A percentile compares a stretch with the other conserved stretches of the same genome.
Conservation (phyloP, 30 jellyfish, hydroid and myxozoan genomes). For the Cassiopea andromeda region DNA sequence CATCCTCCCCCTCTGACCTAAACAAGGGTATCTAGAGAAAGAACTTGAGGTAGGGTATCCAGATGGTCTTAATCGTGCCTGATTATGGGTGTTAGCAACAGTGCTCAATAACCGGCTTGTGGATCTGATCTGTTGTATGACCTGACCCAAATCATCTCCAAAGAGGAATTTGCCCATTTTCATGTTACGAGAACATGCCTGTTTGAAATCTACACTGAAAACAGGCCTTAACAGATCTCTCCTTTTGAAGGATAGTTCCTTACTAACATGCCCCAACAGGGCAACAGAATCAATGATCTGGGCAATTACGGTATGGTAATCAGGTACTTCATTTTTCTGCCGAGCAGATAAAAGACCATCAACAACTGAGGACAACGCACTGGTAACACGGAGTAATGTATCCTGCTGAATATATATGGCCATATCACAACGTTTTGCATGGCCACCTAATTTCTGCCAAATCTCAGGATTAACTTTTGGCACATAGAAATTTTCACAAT, state of each 20-base stretch:
- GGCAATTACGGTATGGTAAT: background rate
- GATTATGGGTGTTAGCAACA: too few species aligned
- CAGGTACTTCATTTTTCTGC: conserved; percentile 1
- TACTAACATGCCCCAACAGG: conserved; percentile 36
- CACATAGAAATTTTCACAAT: background rate
- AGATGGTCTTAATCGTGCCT: too few species aligned
- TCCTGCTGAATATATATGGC: conserved; percentile 5
- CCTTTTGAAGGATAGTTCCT: conserved; percentile 21
- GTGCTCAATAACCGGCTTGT: too few species aligned
- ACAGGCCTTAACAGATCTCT: background rate
- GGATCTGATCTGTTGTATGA: too few species aligned
- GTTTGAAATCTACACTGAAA: background rate
- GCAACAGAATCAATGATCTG: conserved; percentile 29
- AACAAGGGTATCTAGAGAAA: too few species aligned
- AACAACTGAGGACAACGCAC: conserved; percentile 3
- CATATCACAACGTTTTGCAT: background rate
- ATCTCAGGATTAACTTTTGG: conserved; percentile 30
- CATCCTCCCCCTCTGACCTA: too few species aligned
- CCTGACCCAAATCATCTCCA: too few species aligned
- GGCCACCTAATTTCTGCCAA: background rate
- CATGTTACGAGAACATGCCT: background rate
- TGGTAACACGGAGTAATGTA: conserved; percentile 9
- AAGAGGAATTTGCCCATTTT: too few species aligned
- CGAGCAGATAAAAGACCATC: conserved; percentile 10
- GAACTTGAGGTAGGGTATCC: too few species aligned